Conservation (phyloP, 2,113 vertebrate genomes). For the Parotia lawesii region DNA sequence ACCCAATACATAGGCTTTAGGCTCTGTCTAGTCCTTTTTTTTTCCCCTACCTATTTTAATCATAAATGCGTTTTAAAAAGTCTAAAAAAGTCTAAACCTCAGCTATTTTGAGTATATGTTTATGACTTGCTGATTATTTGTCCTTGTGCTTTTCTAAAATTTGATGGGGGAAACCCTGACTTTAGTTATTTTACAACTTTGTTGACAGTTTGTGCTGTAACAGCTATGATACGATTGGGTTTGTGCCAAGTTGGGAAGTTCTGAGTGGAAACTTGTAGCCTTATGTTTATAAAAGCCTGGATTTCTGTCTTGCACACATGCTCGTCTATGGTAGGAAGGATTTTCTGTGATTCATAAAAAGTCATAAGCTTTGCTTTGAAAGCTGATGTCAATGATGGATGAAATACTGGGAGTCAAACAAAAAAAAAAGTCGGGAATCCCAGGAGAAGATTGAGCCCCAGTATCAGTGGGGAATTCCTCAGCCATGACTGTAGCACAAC, state of each 20-base stretch:
- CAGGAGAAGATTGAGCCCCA: background rate
- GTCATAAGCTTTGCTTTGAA: constrained; percentile 4
- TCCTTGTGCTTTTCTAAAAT: constrained; percentile 20
- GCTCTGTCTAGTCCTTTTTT: background rate
- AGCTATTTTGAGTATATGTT: background rate
- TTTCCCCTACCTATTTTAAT: background rate
- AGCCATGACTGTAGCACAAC: background rate
- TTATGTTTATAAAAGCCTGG: constrained; percentile 54
- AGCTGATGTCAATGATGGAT: background rate
- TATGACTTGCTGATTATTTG: constrained; percentile 29
- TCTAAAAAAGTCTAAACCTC: background rate
- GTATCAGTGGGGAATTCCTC: background rate
- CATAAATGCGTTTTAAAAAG: background rate
- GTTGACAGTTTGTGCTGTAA: constrained; percentile 53
- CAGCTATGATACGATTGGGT: constrained; percentile 50
- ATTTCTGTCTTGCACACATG: background rate
- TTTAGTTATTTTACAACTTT: constrained; percentile 59
- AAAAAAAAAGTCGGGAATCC: background rate
- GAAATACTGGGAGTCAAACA: background rate
- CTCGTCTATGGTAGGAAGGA: background rate
- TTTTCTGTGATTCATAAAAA: constrained; percentile 15
- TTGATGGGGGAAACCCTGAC: constrained; percentile 45
- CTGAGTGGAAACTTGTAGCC: constrained; percentile 60
- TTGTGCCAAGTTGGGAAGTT: constrained; percentile 50
- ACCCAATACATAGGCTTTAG: background rate